A percentile compares a stretch with the other conserved stretches of the same genome.
phyloP scores from a whole-genome alignment of 2,113 vertebrate species.

The Xerus inauris region DNA sequence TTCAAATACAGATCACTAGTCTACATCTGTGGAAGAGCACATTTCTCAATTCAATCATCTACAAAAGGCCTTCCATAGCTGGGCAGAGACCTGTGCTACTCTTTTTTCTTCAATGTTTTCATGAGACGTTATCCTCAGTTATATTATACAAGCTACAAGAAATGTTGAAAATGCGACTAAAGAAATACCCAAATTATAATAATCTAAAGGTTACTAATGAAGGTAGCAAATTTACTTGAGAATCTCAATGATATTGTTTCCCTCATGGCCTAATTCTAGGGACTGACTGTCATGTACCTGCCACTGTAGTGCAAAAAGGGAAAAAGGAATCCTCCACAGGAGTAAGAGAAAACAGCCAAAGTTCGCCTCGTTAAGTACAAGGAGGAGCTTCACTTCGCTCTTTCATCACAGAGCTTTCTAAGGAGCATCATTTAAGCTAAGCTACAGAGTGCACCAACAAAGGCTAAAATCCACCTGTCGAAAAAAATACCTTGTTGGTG shows the following conservation, averaged over 20 bases:
- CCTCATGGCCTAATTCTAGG: constrained; percentile 46
- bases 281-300: not conserved
- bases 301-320: not conserved
- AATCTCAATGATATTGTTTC: constrained; percentile 22
- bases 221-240: constrained; percentile 20
- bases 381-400: not conserved
- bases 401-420: constrained; percentile 54
- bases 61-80: constrained; percentile 10
- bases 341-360: constrained; percentile 60
- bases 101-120: not conserved
- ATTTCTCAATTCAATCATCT: constrained; percentile 29
- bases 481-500: constrained; percentile 79
- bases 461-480: not conserved
- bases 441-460: not conserved
- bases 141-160: not conserved
- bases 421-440: constrained; percentile 25
- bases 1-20: not conserved
- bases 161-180: constrained; percentile 33
- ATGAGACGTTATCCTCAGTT: not conserved
- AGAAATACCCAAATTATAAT: constrained; percentile 16
- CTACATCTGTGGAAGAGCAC: not conserved
- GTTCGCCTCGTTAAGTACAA: constrained; percentile 44
- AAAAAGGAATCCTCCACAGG: constrained; percentile 6
- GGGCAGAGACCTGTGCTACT: not conserved
- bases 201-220: constrained; percentile 52